Percentiles rank a stretch among this genome's conserved stretches.
phyloP scores from a whole-genome alignment of 2,888 invertebrate species.

The Portevinia maculata region DNA sequence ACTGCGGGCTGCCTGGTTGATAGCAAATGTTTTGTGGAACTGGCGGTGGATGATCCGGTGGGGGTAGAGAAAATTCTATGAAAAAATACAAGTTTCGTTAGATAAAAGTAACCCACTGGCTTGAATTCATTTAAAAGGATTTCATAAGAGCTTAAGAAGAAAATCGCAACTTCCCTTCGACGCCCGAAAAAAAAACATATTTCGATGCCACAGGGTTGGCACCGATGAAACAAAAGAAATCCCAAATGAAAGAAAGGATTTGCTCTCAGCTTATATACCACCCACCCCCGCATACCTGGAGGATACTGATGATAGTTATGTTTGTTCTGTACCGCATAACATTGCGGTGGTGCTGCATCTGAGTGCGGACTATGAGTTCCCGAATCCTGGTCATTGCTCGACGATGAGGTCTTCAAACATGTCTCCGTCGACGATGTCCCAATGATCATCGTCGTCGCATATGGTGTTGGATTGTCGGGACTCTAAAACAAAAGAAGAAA shows the following conservation, averaged over 20 bases:
- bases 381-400: constrained; percentile 82
- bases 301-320: constrained; percentile 82
- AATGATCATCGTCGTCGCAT: constrained; percentile 89
- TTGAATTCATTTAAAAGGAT: constrained; percentile 5
- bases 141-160: constrained; percentile 13
- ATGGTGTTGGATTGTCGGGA: constrained; percentile 87
- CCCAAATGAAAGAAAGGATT: constrained; percentile 25
- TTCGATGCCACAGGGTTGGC: neutral
- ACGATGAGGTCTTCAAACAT: constrained; percentile 82
- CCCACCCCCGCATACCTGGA: constrained; percentile 76
- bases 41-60: constrained; percentile 86
- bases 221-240: constrained; percentile 10
- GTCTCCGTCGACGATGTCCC: constrained; percentile 82
- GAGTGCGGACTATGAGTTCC: constrained; percentile 83
- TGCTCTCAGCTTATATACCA: neutral
- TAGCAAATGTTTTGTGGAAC: constrained; percentile 81
- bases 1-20: constrained; percentile 82
- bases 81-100: constrained; percentile 24
- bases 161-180: constrained; percentile 29
- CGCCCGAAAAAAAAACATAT: constrained; percentile 15
- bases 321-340: constrained; percentile 78
- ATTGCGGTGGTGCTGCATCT: constrained; percentile 79
- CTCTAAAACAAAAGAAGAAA: constrained; percentile 79
- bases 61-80: constrained; percentile 85
- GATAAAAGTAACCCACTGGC: constrained; percentile 31